phyloP scores from a whole-genome alignment of 2,888 invertebrate species.

The Microchrysa polita region DNA sequence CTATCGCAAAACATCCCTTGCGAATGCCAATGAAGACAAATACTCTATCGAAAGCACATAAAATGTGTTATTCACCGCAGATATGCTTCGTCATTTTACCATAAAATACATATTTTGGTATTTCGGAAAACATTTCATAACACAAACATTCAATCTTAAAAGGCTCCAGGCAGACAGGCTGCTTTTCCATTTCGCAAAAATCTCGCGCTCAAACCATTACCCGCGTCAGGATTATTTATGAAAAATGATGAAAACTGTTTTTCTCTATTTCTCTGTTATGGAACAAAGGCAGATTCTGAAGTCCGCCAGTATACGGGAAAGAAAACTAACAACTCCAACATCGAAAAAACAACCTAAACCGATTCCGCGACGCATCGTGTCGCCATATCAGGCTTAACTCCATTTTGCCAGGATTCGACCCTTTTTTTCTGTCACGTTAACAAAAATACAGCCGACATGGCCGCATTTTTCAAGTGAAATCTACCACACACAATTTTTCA shows the following conservation, averaged over 20 bases:
- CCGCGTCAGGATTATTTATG: conserved; percentile 31
- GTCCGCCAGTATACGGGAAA: conserved; percentile 24
- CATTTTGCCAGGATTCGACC: conserved; percentile 33
- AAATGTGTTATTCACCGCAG: too few relatives aligned
- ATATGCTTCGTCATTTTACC: too few relatives aligned
- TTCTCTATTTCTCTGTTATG: conserved; percentile 32
- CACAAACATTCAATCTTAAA: not conserved
- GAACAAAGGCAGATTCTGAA: conserved; percentile 14
- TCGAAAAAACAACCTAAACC: conserved; percentile 16
- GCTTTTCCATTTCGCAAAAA: not conserved
- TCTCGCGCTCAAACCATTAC: conserved; percentile 15
- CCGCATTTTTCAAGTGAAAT: conserved; percentile 32
- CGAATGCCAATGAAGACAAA: too few relatives aligned
- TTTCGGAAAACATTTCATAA: not conserved
- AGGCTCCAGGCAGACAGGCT: conserved; percentile 8
- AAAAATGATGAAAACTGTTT: conserved; percentile 32
- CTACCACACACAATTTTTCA: not conserved
- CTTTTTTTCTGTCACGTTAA: not conserved
- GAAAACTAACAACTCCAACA: conserved; percentile 18
- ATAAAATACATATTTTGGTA: not conserved
- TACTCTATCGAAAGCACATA: too few relatives aligned
- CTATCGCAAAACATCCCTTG: too few relatives aligned
- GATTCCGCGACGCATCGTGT: too few relatives aligned
- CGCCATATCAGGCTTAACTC: conserved; percentile 41
- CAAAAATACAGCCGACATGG: conserved; percentile 24